phyloP scores from a whole-genome alignment of 2,113 vertebrate genomes.

The Dasyurus viverrinus region DNA sequence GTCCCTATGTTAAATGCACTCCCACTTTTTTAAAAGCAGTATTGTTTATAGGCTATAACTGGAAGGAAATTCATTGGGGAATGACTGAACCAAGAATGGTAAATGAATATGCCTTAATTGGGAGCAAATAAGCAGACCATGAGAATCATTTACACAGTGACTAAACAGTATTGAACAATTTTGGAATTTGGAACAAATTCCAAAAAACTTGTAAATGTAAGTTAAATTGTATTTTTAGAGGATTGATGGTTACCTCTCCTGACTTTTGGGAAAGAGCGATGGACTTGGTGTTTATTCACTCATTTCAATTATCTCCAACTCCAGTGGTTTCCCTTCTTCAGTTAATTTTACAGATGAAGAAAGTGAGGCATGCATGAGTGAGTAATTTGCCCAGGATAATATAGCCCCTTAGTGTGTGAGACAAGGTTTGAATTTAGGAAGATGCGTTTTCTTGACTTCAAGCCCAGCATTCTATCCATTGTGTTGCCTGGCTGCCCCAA shows the following conservation, averaged over 20 bases:
- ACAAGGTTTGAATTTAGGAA: background rate
- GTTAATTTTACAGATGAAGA: background rate
- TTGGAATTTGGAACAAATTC: background rate
- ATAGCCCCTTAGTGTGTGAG: background rate
- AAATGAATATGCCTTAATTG: background rate
- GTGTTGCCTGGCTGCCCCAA: background rate
- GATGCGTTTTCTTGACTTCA: background rate
- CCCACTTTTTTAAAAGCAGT: background rate
- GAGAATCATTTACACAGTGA: background rate
- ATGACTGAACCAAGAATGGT: background rate
- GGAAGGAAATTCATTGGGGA: background rate
- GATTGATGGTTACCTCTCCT: background rate
- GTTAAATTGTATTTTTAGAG: background rate
- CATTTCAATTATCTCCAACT: background rate
- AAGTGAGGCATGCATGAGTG: background rate
- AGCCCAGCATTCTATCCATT: background rate
- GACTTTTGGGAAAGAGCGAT: background rate
- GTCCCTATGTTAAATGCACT: background rate
- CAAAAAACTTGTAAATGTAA: background rate
- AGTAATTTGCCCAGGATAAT: background rate
- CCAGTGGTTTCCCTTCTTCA: background rate
- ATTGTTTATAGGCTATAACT: background rate
- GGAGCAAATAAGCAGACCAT: background rate
- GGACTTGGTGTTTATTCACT: background rate
- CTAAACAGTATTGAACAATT: background rate